phyloP scores from a whole-genome alignment of 2,797 vertebrate genomes.

The Perodicticus potto region DNA sequence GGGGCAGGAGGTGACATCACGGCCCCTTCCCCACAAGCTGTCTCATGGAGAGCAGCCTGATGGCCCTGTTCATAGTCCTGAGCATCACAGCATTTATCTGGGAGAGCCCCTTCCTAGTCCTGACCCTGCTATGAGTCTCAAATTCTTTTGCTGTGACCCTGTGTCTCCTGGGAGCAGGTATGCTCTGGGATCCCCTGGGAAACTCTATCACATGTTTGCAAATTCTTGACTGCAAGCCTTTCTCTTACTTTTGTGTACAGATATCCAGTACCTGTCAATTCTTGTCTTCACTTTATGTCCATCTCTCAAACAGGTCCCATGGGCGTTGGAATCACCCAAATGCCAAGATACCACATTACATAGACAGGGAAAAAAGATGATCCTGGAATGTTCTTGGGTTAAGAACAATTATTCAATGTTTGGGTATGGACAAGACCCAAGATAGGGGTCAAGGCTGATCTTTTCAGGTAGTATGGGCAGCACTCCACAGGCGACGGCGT shows the following conservation, averaged over 20 bases:
- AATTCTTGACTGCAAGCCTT: background rate
- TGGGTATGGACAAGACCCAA: background rate
- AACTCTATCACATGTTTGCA: background rate
- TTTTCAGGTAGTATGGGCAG: background rate
- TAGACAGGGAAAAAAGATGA: background rate
- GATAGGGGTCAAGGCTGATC: background rate
- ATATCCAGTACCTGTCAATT: background rate
- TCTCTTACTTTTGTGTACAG: background rate
- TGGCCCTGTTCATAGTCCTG: background rate
- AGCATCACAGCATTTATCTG: background rate
- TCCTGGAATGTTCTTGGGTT: background rate
- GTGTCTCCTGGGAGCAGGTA: background rate
- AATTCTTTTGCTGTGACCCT: background rate
- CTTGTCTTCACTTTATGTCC: background rate
- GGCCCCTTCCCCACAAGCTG: too few species aligned
- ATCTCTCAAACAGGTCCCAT: background rate
- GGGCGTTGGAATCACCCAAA: background rate
- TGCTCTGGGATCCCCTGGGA: background rate
- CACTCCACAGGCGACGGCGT: background rate
- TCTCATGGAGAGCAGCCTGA: background rate
- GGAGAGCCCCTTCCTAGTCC: background rate
- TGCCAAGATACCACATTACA: background rate
- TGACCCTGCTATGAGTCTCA: background rate
- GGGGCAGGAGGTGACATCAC: background rate
- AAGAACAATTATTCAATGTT: background rate